Evolutionary conservation across 2,113 vertebrate species (phyloP).

Genomic region (Anolis sagrei): DNA sequence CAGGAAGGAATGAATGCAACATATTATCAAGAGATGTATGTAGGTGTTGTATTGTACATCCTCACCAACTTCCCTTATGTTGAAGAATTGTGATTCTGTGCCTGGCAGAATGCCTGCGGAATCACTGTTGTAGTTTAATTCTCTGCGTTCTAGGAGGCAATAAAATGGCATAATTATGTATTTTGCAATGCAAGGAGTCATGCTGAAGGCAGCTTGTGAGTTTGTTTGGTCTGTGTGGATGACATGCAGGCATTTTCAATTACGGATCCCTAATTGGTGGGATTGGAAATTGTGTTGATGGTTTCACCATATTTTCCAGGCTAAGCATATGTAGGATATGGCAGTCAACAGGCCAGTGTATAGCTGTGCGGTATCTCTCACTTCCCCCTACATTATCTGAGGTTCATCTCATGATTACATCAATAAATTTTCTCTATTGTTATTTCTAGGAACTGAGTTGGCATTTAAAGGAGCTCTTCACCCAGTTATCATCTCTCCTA

Average conservation of each 20-base stretch:
- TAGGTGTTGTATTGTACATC: background rate
- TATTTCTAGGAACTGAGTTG: constrained; percentile 53
- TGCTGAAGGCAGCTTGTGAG: background rate
- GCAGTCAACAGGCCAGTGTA: background rate
- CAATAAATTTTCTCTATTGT: constrained; percentile 30
- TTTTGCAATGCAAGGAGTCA: background rate
- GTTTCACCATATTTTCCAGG: background rate
- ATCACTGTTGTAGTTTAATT: background rate
- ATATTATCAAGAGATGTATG: background rate
- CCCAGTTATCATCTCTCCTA: constrained; percentile 66
- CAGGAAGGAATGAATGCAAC: background rate
- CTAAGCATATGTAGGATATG: background rate
- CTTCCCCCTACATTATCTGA: background rate
- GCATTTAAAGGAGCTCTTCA: constrained; percentile 64
- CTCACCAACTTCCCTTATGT: background rate
- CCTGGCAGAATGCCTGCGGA: background rate
- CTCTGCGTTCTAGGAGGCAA: background rate
- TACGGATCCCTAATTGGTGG: background rate
- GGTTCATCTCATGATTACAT: background rate
- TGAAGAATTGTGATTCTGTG: background rate
- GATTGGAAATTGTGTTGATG: background rate
- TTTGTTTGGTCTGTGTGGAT: background rate
- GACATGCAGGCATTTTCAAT: background rate
- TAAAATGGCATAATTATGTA: background rate
- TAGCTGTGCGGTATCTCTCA: background rate